These are phyloP conservation scores for Eurytoma adleriae DNA, from an alignment of 2,888 invertebrate species.

Conservation along the genomic window DNA sequence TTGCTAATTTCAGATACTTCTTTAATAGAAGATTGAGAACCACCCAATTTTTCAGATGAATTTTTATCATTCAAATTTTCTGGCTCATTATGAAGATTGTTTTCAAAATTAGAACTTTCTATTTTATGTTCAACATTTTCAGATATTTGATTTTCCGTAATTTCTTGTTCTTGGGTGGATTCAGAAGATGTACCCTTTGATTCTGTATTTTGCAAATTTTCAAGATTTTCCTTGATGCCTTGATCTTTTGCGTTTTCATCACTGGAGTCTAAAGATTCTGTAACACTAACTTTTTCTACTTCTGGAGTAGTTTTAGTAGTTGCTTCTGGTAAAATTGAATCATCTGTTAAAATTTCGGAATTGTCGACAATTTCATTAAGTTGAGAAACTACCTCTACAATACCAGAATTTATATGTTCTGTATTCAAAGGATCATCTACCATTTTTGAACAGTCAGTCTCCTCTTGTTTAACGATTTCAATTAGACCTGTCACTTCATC, in stretches of 20 bases:
- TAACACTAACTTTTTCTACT: background rate
- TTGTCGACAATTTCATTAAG: background rate
- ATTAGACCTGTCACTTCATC: background rate
- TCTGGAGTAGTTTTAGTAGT: background rate
- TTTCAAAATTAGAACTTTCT: background rate
- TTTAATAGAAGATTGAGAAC: background rate
- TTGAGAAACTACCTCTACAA: background rate
- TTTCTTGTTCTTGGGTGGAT: background rate
- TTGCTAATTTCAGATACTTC: background rate
- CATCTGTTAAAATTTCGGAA: background rate
- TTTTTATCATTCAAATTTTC: too few species aligned
- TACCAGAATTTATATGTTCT: background rate
- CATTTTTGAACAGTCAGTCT: background rate
- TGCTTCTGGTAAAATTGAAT: background rate
- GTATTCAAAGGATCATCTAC: background rate
- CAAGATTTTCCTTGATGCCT: background rate
- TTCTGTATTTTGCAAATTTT: conserved; percentile 22
- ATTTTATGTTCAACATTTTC: background rate
- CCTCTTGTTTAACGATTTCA: background rate
- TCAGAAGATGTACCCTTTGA: background rate
- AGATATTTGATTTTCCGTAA: background rate
- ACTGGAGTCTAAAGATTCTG: background rate
- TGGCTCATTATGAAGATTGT: too few species aligned
- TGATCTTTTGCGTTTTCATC: background rate
- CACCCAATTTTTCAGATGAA: background rate